Conservation (phyloP, 2,113 vertebrate species). For the Hypomesus transpacificus region DNA sequence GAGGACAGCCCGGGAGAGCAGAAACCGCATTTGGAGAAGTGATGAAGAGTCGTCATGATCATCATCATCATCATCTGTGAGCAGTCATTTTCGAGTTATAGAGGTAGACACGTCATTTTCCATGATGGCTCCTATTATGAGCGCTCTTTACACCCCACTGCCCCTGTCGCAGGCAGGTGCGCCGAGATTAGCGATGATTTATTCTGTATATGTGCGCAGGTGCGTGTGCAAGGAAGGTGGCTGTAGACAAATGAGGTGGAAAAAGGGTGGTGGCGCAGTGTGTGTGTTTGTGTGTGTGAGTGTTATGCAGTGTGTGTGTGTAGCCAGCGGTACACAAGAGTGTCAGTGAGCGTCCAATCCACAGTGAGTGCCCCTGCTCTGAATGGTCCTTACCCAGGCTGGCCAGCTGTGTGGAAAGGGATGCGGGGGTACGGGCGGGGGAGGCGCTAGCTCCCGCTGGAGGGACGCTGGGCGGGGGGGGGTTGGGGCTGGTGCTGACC, state of each 20-base stretch:
- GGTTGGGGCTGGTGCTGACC: conserved; percentile 65
- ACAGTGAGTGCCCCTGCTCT: not conserved
- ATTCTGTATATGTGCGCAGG: not conserved
- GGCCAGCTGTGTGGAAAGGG: conserved; percentile 84
- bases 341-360: too few species aligned
- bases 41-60: too few species aligned
- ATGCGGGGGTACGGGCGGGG: conserved; percentile 40
- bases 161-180: not conserved
- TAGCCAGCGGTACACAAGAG: not conserved
- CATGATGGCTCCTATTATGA: conserved; percentile 26
- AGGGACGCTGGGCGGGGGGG: conserved; percentile 24
- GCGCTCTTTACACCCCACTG: conserved; percentile 22
- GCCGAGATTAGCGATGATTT: too few species aligned
- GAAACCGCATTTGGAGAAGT: not conserved
- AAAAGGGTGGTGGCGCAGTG: too few species aligned
- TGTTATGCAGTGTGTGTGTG: not conserved
- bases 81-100: conserved; percentile 18
- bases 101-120: conserved; percentile 20
- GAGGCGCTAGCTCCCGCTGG: not conserved
- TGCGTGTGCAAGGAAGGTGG: not conserved
- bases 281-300: not conserved
- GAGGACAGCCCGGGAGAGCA: not conserved
- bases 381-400: conserved; percentile 78
- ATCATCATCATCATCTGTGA: too few species aligned
- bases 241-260: too few species aligned